phyloP scores from a whole-genome alignment of 2,113 vertebrate species.

The Australoheros scitulus region DNA sequence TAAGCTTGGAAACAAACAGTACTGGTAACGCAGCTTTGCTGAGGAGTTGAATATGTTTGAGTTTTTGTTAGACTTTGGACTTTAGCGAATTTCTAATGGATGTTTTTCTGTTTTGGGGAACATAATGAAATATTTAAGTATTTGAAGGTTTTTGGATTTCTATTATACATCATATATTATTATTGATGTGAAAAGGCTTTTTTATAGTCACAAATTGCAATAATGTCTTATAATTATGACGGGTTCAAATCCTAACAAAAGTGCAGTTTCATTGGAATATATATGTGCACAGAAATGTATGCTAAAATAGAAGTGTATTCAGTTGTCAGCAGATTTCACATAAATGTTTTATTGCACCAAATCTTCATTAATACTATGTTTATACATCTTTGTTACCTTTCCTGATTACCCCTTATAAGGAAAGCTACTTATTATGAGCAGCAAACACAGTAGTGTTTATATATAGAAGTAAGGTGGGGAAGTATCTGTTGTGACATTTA shows the following conservation, averaged over 20 bases:
- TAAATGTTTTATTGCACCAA: not conserved
- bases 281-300: too few species aligned
- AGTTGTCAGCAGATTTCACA: too few species aligned
- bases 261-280: too few species aligned
- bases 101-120: not conserved
- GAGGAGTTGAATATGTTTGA: too few species aligned
- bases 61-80: too few species aligned
- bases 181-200: not conserved
- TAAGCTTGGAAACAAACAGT: not conserved
- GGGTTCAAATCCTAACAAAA: too few species aligned
- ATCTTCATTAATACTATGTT: not conserved
- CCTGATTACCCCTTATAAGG: not conserved
- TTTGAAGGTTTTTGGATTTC: not conserved
- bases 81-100: too few species aligned
- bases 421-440: slow-evolving; percentile 23
- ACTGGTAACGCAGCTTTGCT: too few species aligned
- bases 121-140: not conserved
- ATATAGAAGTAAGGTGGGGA: not conserved
- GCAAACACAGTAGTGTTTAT: not conserved
- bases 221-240: too few species aligned
- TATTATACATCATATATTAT: not conserved
- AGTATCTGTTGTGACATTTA: not conserved
- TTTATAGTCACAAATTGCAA: too few species aligned
- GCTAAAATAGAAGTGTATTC: too few species aligned
- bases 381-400: not conserved